Percentiles rank a stretch among this genome's conserved stretches.
Evolutionary conservation across 2,113 vertebrate species (phyloP).

Genomic region (Alces alces): DNA sequence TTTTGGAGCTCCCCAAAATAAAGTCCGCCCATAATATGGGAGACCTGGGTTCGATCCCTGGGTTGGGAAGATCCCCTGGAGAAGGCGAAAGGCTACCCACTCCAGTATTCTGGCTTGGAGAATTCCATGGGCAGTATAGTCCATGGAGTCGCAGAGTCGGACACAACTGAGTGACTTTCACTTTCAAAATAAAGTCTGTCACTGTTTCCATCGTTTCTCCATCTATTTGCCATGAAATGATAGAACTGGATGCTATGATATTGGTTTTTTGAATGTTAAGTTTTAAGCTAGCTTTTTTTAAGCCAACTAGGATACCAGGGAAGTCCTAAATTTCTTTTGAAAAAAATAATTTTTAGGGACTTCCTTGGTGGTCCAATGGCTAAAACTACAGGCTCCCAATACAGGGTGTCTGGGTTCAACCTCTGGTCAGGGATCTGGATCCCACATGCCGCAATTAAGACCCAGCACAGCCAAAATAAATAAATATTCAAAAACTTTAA

Average conservation of each 20-base stretch:
- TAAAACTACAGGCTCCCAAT: background rate
- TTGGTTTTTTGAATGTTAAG: background rate
- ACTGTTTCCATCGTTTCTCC: background rate
- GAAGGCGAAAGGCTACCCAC: background rate
- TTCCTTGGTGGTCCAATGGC: background rate
- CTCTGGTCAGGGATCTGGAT: background rate
- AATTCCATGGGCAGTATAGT: background rate
- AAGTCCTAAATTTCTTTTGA: background rate
- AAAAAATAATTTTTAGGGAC: background rate
- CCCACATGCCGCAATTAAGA: background rate
- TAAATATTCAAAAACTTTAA: background rate
- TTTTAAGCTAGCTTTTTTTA: background rate
- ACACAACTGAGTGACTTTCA: background rate
- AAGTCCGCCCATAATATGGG: fast-evolving
- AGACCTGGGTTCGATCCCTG: background rate
- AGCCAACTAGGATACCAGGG: background rate
- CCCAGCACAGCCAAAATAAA: background rate
- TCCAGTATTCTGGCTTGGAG: background rate
- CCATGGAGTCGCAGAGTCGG: background rate
- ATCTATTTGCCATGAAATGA: background rate
- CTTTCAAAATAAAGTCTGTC: background rate
- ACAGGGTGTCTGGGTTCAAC: background rate
- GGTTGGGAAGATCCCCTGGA: background rate
- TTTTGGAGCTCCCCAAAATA: background rate
- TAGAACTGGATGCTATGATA: background rate